phyloP scores from a whole-genome alignment of 35 echinoderm and acorn worm species.

The Holothuria glaberrima region DNA sequence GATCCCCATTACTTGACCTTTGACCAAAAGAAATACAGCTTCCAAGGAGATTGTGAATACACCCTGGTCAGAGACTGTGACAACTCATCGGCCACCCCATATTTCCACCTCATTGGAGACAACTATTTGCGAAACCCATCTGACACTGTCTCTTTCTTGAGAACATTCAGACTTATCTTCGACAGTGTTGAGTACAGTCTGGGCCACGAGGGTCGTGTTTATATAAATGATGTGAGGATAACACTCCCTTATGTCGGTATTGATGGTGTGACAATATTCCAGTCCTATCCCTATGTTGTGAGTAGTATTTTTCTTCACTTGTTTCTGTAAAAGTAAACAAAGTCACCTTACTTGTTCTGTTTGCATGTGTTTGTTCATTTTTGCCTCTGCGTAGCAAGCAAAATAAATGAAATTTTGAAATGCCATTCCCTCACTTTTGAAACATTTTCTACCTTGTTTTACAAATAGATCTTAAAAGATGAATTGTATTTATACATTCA shows the following conservation, averaged over 20 bases:
- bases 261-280: slow-evolving; percentile 43
- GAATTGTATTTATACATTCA: no score
- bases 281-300: slow-evolving; percentile 35
- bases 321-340: not conserved
- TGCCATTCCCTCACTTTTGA: no score
- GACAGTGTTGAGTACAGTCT: slow-evolving; percentile 32
- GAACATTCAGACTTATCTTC: slow-evolving; percentile 26
- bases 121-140: slow-evolving; percentile 63
- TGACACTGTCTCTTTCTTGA: slow-evolving; percentile 61
- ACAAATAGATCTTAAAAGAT: no score
- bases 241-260: slow-evolving; percentile 39
- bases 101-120: slow-evolving; percentile 52
- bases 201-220: slow-evolving; percentile 30
- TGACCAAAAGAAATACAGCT: slow-evolving; percentile 61
- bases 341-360: no score
- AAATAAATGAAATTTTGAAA: no score
- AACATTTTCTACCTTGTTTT: no score
- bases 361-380: no score
- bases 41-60: slow-evolving; percentile 77
- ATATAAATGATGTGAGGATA: slow-evolving; percentile 49
- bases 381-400: no score
- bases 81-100: slow-evolving; percentile 3
- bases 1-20: slow-evolving; percentile 78
- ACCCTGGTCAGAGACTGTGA: slow-evolving; percentile 65
- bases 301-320: slow-evolving; percentile 8